Conservation (phyloP, 2,888 invertebrate species). For the Eueremaeus valkanovi region DNA sequence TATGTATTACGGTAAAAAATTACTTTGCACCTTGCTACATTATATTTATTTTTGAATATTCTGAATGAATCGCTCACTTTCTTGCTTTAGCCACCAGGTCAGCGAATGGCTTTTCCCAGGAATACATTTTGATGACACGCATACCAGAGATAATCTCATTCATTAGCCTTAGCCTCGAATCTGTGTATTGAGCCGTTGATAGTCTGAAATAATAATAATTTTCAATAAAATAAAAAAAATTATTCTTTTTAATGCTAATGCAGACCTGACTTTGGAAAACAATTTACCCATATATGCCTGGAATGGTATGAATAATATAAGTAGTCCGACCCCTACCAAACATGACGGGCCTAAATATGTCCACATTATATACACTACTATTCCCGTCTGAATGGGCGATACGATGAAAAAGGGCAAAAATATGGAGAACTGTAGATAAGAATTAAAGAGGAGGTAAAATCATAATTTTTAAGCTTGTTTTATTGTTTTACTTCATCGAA, state of each 20-base stretch:
- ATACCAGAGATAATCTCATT: constrained; percentile 89
- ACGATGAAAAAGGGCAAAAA: constrained; percentile 69
- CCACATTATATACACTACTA: constrained; percentile 75
- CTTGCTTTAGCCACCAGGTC: neutral
- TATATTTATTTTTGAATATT: too few species aligned
- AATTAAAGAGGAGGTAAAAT: neutral
- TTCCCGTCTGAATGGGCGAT: constrained; percentile 73
- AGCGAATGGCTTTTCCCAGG: constrained; percentile 63
- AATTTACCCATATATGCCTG: constrained; percentile 59
- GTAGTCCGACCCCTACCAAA: constrained; percentile 69
- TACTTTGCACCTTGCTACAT: too few species aligned
- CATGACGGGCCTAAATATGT: constrained; percentile 65
- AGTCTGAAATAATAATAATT: too few species aligned
- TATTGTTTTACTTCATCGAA: constrained; percentile 64
- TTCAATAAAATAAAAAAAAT: too few species aligned
- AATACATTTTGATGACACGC: constrained; percentile 93
- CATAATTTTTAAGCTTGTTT: neutral
- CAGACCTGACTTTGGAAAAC: constrained; percentile 55
- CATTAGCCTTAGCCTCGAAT: constrained; percentile 51
- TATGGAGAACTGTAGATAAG: neutral
- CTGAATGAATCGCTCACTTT: too few species aligned
- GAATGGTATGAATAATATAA: constrained; percentile 73
- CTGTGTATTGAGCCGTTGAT: neutral
- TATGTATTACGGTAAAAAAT: too few species aligned
- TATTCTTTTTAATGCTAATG: too few species aligned